A percentile compares a stretch with the other conserved stretches of the same genome.
Conservation (phyloP, 2,113 vertebrate genomes). For the Excalfactoria chinensis region DNA sequence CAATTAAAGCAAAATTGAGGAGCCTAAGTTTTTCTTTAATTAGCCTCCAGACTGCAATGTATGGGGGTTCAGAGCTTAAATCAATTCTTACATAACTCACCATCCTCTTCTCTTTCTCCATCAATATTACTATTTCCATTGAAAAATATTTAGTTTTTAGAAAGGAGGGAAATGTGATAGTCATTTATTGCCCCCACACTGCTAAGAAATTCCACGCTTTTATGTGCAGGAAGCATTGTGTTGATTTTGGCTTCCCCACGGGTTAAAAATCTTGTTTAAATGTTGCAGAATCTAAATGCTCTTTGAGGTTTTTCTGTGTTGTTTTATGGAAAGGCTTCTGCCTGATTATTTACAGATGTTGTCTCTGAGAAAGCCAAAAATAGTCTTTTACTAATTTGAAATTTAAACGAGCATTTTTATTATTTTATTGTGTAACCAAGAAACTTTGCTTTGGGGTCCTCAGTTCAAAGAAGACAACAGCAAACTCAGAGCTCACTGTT, state of each 20-base stretch:
- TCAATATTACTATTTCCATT: constrained; percentile 74
- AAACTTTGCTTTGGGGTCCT: constrained; percentile 25
- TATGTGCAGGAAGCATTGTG: constrained; percentile 91
- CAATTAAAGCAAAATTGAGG: constrained; percentile 5
- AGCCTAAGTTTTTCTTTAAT: constrained; percentile 32
- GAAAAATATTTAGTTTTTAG: constrained; percentile 77
- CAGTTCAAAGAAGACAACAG: constrained; percentile 25
- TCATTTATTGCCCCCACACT: constrained; percentile 85
- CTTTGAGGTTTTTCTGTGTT: constrained; percentile 86
- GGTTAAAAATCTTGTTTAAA: constrained; percentile 87
- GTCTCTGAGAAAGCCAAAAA: constrained; percentile 81
- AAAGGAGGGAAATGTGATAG: constrained; percentile 83
- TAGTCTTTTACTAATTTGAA: constrained; percentile 74
- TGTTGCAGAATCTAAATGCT: constrained; percentile 85
- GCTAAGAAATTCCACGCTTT: constrained; percentile 87
- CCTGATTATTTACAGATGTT: constrained; percentile 88
- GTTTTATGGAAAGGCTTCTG: constrained; percentile 86
- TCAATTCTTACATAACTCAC: constrained; percentile 59
- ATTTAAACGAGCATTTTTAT: constrained; percentile 69
- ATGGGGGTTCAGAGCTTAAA: constrained; percentile 35
- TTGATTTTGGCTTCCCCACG: constrained; percentile 87
- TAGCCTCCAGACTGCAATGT: constrained; percentile 24
- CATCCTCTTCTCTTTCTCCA: constrained; percentile 56
- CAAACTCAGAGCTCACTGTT: neutral
- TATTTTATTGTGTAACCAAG: constrained; percentile 70